Conservation (phyloP, 2,888 invertebrate genomes). For the Homarus gammarus region DNA sequence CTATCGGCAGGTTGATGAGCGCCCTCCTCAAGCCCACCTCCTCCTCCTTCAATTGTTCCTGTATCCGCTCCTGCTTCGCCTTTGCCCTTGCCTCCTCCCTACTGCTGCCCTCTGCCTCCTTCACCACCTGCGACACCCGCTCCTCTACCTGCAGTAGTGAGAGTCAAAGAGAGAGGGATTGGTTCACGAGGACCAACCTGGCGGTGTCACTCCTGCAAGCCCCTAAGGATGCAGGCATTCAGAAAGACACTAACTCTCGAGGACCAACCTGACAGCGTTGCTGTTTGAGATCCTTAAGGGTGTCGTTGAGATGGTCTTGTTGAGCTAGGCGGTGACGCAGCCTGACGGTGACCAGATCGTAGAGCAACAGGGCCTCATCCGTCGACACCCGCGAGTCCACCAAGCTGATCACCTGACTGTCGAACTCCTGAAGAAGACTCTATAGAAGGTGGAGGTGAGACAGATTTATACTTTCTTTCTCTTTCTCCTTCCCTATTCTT, state of each 20-base stretch:
- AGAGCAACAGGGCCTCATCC: conserved; percentile 60
- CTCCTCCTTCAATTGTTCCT: conserved; percentile 57
- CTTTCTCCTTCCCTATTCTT: too few relatives aligned
- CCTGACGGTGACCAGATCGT: conserved; percentile 39
- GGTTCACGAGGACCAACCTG: too few relatives aligned
- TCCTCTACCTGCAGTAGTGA: conserved; percentile 7
- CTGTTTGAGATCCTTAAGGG: background rate
- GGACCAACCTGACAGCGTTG: conserved; percentile 13
- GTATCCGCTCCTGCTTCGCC: conserved; percentile 24
- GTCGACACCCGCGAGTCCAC: conserved; percentile 45
- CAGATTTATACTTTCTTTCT: background rate
- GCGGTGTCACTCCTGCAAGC: background rate
- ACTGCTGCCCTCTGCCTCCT: conserved; percentile 34
- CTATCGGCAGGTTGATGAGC: conserved; percentile 62
- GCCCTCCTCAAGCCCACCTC: conserved; percentile 41
- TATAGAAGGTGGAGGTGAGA: conserved; percentile 5
- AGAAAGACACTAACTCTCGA: background rate
- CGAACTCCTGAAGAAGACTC: conserved; percentile 65
- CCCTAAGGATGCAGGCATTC: background rate
- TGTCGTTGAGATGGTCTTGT: conserved; percentile 13
- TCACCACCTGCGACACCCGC: conserved; percentile 24
- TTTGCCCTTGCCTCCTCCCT: conserved; percentile 55
- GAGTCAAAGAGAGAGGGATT: background rate
- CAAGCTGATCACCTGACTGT: conserved; percentile 52
- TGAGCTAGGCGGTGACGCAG: conserved; percentile 33